Evolutionary conservation across 2,888 invertebrate species (phyloP), one percentile per base, ranked within the genome.

Genomic region (Acrobasis consociella): DNA sequence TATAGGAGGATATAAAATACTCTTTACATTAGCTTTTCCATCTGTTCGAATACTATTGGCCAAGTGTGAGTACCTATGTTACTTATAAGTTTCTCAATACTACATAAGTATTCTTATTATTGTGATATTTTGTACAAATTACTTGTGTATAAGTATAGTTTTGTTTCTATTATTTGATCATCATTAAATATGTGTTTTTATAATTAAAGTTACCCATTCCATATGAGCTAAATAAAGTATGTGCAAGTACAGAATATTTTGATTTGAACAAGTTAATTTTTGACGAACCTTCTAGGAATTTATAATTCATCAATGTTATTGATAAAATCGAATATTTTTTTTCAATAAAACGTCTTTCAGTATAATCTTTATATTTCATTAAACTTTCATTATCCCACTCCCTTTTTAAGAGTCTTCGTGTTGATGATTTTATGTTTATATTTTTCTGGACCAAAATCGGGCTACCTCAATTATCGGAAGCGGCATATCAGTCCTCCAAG

Each of bases 101-200:
- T 79, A 72, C 77, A 73, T 78, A 83, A 77, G 77, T 77, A 76
- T 77, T 76, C 69, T 82, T 84, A 77, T 81, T 74, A 85, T 86
- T 89, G 90, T 91, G 90, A 90, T 91, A 89, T 87, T 85, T 83
- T 87, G 91, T 91, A 91, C 89, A 91, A 91, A 90, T 83, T 82
- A 80, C 78, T 83, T 82, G 80, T 76, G 72, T 80, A 75, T 88
- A 87, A 84, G 85, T 81, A 76, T 75, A 71, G 72, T 69, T 73
- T 78, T 77, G 74, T 81, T 83, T 69, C 68, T 72, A 69, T 69
- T 69, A 61, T 71, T 65, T 69, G 61, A 67, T 64, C 67, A 68
- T 66, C 64, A 64, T 67, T 65, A 65, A 51, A 46, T 46, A 46
- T 49, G 53, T 61, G 51, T 22, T 51, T 68, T 69, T 63, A 65